Conservation (phyloP, 2,888 invertebrate genomes). For the Clostera curtula region DNA sequence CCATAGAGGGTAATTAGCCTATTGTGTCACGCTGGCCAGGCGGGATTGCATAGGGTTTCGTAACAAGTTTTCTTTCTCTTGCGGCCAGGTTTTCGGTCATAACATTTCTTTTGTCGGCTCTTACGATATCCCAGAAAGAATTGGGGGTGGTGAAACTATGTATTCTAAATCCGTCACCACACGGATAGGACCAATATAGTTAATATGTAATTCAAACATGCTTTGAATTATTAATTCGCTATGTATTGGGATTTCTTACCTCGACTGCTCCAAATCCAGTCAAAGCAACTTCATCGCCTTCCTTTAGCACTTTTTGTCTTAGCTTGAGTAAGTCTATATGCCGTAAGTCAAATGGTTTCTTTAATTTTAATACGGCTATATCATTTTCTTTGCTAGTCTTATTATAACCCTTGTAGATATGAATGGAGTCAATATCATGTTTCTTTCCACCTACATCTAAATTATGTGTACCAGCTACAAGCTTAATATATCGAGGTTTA, state of each 20-base stretch:
- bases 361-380: conserved; percentile 48
- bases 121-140: no score
- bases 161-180: no score
- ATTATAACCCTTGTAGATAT: conserved; percentile 38
- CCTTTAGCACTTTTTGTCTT: conserved; percentile 25
- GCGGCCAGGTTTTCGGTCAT: no score
- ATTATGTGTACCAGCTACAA: conserved; percentile 50
- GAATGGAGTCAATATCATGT: conserved; percentile 34
- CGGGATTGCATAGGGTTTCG: no score
- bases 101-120: no score
- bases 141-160: no score
- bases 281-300: conserved; percentile 43
- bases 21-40: no score
- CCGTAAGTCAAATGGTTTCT: conserved; percentile 33
- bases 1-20: no score
- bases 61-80: no score
- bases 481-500: conserved; percentile 39
- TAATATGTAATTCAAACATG: no score
- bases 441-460: conserved; percentile 39
- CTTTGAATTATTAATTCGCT: no score
- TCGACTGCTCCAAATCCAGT: conserved; percentile 53
- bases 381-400: conserved; percentile 37
- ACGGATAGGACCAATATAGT: no score
- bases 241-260: conserved; percentile 37
- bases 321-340: conserved; percentile 32